Evolutionary conservation across 1,140 invertebrate species (phyloP).

Genomic region (Augochlora pura): DNA sequence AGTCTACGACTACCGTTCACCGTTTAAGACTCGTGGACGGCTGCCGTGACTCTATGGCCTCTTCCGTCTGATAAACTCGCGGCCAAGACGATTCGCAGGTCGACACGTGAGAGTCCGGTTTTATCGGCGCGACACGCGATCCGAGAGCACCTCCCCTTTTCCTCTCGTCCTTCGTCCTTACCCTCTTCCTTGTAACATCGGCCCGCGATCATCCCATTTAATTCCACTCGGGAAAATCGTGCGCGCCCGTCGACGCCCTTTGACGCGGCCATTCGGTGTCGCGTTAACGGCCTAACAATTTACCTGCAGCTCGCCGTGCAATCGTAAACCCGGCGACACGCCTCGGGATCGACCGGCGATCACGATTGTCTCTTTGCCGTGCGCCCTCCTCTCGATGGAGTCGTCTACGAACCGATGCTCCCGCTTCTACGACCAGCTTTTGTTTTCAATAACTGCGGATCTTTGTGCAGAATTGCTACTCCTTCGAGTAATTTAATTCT

Average conservation of each 20-base stretch:
- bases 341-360: neutral
- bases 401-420: neutral
- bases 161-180: too few relatives aligned
- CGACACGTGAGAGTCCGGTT: constrained; percentile 46
- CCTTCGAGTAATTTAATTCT: too few relatives aligned
- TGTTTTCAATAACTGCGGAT: too few relatives aligned
- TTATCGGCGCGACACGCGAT: constrained; percentile 44
- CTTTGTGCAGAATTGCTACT: too few relatives aligned
- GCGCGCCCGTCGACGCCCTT: constrained; percentile 12
- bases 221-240: neutral
- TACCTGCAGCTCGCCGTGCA: neutral
- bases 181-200: too few relatives aligned
- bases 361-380: neutral
- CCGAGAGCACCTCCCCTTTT: neutral
- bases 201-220: constrained; percentile 25
- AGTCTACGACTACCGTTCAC: constrained; percentile 57
- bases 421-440: too few relatives aligned
- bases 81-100: constrained; percentile 51
- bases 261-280: constrained; percentile 4
- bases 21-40: constrained; percentile 54
- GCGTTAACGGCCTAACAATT: constrained; percentile 10
- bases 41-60: constrained; percentile 51
- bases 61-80: constrained; percentile 56
- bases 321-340: constrained; percentile 19
- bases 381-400: neutral